Evolutionary conservation across 2,888 invertebrate genomes (phyloP), one percentile per base, ranked within the genome.

Genomic region (Oxycera nigricornis): DNA sequence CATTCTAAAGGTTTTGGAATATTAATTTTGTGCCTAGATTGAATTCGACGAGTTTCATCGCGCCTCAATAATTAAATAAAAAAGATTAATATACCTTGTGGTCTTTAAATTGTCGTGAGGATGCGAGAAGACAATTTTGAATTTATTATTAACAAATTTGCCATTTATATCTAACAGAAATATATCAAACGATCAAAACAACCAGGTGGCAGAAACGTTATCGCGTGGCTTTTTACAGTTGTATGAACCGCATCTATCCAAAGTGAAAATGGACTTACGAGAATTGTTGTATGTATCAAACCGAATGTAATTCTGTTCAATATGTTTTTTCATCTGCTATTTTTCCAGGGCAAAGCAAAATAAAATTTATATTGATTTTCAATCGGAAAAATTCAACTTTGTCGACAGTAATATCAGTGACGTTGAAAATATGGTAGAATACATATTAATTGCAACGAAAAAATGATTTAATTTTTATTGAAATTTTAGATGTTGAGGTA

Each of bases 351-450:
- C 81, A 2, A 84, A 83, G 35, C 85, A 85, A 74, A 84, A 84
- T 68, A 84, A 82, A 79, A 82, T 84, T 55, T 83, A 83, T 76
- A 81, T 84, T 72, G 84, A 85, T 76, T 75, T 85, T 31, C 83
- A 83, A 30, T 80, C 81, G 9, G 84, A 84, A 73, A 85, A 84
- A 74, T 82, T 79, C 76, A 83, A 82, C 75, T 78, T 83, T 61
- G 82, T 83, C 65, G 83, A 82, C 77, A 80, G 79, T 68, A 83
- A 85, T 65, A 78, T 85, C 24, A 78, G 79, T 9, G 79, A 79
- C 61, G 72, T 84, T 2, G 80, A 79, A 57, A 82, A 84, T 9
- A 84, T 85, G 84, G 84, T 83, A 79, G 22, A 22, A 41, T 20
- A 24, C 20, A 24, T 11, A 59, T 31, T 2, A 35, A 35, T 72